Percentiles rank a stretch among this genome's conserved stretches.
phyloP scores from a whole-genome alignment of 2,888 invertebrate species.

The Epinotia bilunana region DNA sequence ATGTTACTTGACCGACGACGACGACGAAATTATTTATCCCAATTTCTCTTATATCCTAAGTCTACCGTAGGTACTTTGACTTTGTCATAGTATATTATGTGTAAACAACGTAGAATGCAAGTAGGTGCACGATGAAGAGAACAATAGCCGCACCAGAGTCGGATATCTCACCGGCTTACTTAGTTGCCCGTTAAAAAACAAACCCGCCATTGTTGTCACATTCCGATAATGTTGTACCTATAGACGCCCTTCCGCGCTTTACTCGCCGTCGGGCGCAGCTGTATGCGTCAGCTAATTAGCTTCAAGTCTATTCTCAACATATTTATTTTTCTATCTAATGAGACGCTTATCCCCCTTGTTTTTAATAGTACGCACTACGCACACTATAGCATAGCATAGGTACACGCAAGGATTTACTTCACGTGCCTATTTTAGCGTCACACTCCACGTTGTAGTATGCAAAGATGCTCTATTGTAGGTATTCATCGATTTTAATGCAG shows the following conservation, averaged over 20 bases:
- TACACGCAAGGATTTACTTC: conserved; percentile 1
- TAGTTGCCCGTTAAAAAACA: conserved; percentile 35
- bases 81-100: too few relatives aligned
- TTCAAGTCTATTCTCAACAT: neutral
- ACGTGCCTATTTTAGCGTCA: neutral
- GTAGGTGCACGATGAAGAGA: conserved; percentile 12
- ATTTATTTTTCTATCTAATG: neutral
- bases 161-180: conserved; percentile 24
- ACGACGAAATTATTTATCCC: too few relatives aligned
- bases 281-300: neutral
- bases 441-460: neutral
- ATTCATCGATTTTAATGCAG: conserved; percentile 4
- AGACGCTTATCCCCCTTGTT: neutral
- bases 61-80: too few relatives aligned
- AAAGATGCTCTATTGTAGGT: conserved; percentile 8
- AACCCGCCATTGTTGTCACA: conserved; percentile 38
- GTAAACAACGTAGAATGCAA: neutral
- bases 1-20: too few relatives aligned
- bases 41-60: too few relatives aligned
- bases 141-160: conserved; percentile 38
- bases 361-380: neutral
- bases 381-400: neutral
- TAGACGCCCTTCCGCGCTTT: neutral
- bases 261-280: neutral
- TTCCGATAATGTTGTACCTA: conserved; percentile 22